Percentiles rank a stretch among this genome's conserved stretches.
Evolutionary conservation across 2,113 vertebrate genomes (phyloP).

Genomic region (Diglossa brunneiventris): DNA sequence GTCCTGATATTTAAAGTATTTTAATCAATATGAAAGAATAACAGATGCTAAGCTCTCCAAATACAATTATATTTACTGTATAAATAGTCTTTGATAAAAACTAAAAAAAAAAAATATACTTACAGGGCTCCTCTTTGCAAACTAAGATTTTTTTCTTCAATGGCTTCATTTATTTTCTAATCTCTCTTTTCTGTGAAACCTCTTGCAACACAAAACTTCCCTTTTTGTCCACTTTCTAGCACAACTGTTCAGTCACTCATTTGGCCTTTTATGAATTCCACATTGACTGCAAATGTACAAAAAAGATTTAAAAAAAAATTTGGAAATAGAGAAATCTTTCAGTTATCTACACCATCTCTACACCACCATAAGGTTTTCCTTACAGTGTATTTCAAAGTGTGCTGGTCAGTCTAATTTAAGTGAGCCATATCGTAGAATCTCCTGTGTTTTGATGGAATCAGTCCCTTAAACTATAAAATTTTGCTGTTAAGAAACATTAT

Average conservation of each 20-base stretch:
- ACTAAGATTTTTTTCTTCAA: background rate
- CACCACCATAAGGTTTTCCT: background rate
- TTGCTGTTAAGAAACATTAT: background rate
- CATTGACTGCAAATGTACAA: rapidly evolving
- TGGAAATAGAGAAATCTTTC: background rate
- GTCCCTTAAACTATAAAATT: background rate
- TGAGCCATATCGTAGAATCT: background rate
- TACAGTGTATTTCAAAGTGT: background rate
- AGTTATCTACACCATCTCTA: background rate
- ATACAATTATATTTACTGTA: constrained; percentile 12
- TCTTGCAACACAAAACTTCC: background rate
- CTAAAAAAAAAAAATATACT: background rate
- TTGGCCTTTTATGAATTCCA: background rate
- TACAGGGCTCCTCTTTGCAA: background rate
- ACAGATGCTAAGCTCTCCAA: constrained; percentile 16
- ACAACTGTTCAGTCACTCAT: background rate
- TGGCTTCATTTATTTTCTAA: background rate
- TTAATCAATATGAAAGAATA: constrained; percentile 57
- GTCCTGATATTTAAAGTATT: constrained; percentile 41
- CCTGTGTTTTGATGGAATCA: background rate
- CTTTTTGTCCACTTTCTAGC: background rate
- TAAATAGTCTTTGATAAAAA: background rate
- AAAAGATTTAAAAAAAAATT: background rate
- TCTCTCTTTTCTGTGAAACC: background rate
- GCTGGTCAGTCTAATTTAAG: background rate